A percentile compares a stretch with the other conserved stretches of the same genome.
These are phyloP conservation scores for Paramisgurnus dabryanus DNA, from an alignment of 2,113 vertebrate species.

Conservation along the genomic window DNA sequence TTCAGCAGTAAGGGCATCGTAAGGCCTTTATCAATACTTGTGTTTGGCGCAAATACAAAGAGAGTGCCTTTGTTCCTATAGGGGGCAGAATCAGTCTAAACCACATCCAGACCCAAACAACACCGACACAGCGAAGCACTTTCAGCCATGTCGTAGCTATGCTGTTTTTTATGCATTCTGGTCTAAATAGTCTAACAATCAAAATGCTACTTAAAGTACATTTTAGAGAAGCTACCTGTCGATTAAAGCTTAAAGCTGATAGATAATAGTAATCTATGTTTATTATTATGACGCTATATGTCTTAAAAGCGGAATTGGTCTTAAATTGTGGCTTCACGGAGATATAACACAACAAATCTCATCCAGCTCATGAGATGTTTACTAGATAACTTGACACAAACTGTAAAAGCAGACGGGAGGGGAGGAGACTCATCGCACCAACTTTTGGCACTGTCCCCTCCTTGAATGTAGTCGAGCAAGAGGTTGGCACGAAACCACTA, in stretches of 20 bases:
- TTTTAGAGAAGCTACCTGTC: background rate
- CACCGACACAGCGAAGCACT: background rate
- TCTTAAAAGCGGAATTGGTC: background rate
- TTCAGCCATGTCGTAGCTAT: background rate
- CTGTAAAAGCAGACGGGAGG: background rate
- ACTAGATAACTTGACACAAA: conserved; percentile 27
- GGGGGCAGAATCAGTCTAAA: conserved; percentile 66
- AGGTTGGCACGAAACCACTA: conserved; percentile 44
- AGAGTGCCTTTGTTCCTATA: conserved; percentile 54
- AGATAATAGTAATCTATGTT: background rate
- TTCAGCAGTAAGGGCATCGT: too few relatives aligned
- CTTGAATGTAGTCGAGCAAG: conserved; percentile 15
- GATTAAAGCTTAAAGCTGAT: background rate
- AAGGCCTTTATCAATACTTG: background rate
- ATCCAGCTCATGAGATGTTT: background rate
- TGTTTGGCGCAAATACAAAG: background rate
- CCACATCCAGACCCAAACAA: background rate
- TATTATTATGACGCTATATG: background rate
- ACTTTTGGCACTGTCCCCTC: conserved; percentile 10
- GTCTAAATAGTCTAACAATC: background rate
- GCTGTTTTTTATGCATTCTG: background rate
- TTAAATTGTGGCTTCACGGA: background rate
- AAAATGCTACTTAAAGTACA: background rate
- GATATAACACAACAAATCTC: background rate
- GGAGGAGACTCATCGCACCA: conserved; percentile 1